Conservation (phyloP, 2,113 vertebrate genomes). For the Neomonachus schauinslandi region DNA sequence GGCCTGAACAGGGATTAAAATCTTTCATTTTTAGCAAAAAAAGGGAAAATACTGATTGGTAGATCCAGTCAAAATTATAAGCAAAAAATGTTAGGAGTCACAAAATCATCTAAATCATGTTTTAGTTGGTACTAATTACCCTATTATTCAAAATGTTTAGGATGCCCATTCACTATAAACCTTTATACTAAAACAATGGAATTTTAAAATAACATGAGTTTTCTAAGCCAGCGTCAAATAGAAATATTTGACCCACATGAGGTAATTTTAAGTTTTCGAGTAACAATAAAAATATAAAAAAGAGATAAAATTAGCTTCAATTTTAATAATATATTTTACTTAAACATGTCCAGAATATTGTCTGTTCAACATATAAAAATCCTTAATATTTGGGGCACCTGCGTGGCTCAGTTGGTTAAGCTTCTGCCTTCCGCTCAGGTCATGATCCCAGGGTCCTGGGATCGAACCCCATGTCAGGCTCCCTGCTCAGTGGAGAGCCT, state of each 20-base stretch:
- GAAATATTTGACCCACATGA: background rate
- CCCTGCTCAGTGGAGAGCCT: no score
- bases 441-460: no score
- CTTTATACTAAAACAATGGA: background rate
- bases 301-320: background rate
- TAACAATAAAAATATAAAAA: conserved; percentile 20
- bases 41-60: background rate
- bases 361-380: background rate
- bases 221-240: background rate
- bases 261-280: conserved; percentile 28
- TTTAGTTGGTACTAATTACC: background rate
- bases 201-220: conserved; percentile 33
- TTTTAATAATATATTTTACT: background rate
- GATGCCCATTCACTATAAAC: background rate
- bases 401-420: no score
- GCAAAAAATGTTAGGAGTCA: background rate
- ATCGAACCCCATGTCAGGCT: no score
- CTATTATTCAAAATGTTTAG: conserved; percentile 1
- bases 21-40: background rate
- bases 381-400: no score
- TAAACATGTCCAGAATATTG: conserved; percentile 10
- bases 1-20: background rate
- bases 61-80: background rate
- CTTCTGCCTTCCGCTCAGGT: no score
- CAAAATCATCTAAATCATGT: background rate